Base-by-base conservation (phyloP, 2,888 invertebrate species). In the Cryptus viduatorius region DNA sequence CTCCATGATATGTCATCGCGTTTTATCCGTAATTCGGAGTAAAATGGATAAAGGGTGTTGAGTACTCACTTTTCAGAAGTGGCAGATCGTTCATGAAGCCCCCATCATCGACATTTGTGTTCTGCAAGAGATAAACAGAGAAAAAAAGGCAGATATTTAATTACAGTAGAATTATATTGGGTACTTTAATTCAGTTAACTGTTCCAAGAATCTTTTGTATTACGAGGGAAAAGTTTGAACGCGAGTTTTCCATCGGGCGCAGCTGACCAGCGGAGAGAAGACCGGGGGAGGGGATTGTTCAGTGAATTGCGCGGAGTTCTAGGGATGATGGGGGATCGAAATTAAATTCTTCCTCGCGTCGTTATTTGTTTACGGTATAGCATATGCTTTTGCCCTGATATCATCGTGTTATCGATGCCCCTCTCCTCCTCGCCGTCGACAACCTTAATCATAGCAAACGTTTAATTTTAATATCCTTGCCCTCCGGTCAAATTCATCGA, bases 1-100 rank as follows among this genome's bases (percentile, higher is more conserved):
- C n/a, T n/a, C n/a, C n/a, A n/a, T n/a, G n/a, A n/a, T n/a, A n/a
- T n/a, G n/a, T n/a, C n/a, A n/a, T n/a, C n/a, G n/a, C 7, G 37
- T 37, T 37, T 37, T 37, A 48, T 48, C 3, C 48, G 12, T 3
- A 3, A 14, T 61, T 61, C 29, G 5, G 14, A n/a, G n/a, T 31
- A n/a, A 14, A 31, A 14, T n/a, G 1, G 37, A 1, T 37, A 5
- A 31, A 61, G 1, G 31, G 31, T 29, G 31, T 5, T 29, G 61
- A 61, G 61, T 61, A 61, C 61, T 61, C 61, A 61, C 42, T 98
- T 96, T 98, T 98, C 91, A 98, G 95, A 91, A 98, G 95, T 89
- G 98, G 98, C 94, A 98, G 95, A 94, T 98, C 98, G 90, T 97
- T 97, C 96, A 98, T 98, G 94, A 98, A 98, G 72, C 97, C 97